phyloP scores from a whole-genome alignment of 2,113 vertebrate genomes.

The Phodopus roborovskii region DNA sequence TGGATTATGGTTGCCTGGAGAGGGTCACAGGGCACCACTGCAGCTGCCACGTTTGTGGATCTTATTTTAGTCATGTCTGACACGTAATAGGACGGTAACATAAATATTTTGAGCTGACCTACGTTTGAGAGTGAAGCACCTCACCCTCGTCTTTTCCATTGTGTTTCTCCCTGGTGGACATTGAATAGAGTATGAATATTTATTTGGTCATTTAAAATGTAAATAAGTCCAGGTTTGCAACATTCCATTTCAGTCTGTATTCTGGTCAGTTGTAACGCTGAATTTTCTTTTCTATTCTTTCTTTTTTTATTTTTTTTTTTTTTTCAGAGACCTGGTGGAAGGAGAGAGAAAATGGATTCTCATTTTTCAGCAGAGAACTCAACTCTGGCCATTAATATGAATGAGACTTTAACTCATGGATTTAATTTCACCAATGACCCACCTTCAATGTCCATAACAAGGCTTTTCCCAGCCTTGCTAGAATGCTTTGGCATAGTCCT shows the following conservation, averaged over 20 bases:
- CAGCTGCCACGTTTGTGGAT: neutral
- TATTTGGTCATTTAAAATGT: constrained; percentile 35
- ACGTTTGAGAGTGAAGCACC: constrained; percentile 38
- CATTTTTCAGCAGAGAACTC: constrained; percentile 79
- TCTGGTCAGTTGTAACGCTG: constrained; percentile 48
- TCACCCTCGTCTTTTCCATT: neutral
- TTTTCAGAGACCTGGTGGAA: constrained; percentile 79
- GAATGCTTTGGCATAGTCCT: constrained; percentile 98
- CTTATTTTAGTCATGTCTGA: constrained; percentile 14
- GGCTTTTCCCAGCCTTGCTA: constrained; percentile 95
- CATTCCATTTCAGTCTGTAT: constrained; percentile 48
- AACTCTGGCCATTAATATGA: constrained; percentile 81
- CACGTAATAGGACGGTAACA: neutral
- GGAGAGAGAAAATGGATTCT: constrained; percentile 84
- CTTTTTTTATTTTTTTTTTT: constrained; percentile 20
- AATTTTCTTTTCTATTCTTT: constrained; percentile 51
- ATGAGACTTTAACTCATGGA: constrained; percentile 73
- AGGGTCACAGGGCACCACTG: neutral
- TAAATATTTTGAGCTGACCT: constrained; percentile 35
- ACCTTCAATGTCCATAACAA: constrained; percentile 94
- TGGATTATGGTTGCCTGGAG: neutral
- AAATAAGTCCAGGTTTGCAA: constrained; percentile 3
- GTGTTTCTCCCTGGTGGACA: neutral
- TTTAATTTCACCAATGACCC: constrained; percentile 78
- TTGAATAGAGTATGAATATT: constrained; percentile 14